Base-by-base conservation (phyloP, 2,797 vertebrate species). In the Hypotaenidia okinawae region DNA sequence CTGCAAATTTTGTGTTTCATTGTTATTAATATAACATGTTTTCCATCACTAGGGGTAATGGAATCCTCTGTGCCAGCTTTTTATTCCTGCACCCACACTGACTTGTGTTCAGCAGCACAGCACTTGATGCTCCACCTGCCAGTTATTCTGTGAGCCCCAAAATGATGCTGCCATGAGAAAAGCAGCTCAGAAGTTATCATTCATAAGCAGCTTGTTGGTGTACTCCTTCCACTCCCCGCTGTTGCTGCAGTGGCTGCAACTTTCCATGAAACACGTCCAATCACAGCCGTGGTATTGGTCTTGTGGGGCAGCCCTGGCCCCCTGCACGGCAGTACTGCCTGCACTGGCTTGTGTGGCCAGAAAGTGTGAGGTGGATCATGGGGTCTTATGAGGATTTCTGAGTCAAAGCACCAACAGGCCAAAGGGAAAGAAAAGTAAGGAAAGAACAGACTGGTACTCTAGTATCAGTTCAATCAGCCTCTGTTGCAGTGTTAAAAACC, bases 321-420 rank as follows among this genome's bases (percentile, higher is more conserved):
- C 54, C 28, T 2, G 5, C 1, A 0, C 25, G 28, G 76, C 57
- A 17, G 10, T 19, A 7, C 0, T 0, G 25, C 13, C 45, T 54
- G 41, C 2, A 2, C 43, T 1, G 5, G 11, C 57, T 52, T 49
- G 27, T 68, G 18, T 3, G 39, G 6, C 16, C 23, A 43, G 30
- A 16, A 6, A 41, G 39, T 2, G 0, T 51, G 67, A 27, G 27
- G 27, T 25, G 3, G 47, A 28, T 79, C 45, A 32, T 24, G 52
- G 51, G 32, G n/a, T 39, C 4, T 49, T 37, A 62, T n/a, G n/a
- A 76, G 9, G 14, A 84, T 47, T 76, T 74, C 63, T 68, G 52
- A 79, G 25, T 66, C 51, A 24, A 49, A 70, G 25, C 13, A 13
- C 32, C 16, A 73, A 37, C 5, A 47, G 55, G 18, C 41, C 28